Evolutionary conservation across 1,140 invertebrate species (phyloP).

Genomic region (Acyrthosiphon pisum): DNA sequence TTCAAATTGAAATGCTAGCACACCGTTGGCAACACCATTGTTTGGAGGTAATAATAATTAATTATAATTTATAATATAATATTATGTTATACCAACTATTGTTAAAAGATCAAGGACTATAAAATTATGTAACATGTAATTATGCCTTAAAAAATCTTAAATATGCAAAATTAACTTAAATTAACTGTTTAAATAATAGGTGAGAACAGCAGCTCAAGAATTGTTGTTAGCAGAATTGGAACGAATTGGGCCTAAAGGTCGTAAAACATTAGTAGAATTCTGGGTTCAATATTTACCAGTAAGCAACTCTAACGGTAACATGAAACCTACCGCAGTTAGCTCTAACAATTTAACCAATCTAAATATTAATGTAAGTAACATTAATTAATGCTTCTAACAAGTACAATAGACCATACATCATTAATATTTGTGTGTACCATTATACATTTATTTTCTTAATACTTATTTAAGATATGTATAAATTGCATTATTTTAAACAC

Average conservation of each 20-base stretch:
- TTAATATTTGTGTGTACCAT: not conserved
- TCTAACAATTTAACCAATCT: conserved; percentile 45
- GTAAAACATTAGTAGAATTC: conserved; percentile 89
- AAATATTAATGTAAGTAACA: conserved; percentile 32
- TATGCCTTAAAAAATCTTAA: not conserved
- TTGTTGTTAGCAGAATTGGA: conserved; percentile 91
- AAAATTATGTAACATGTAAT: not conserved
- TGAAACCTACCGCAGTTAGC: not conserved
- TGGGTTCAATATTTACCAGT: conserved; percentile 95
- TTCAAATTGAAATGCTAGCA: conserved; percentile 96
- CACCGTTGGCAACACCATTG: conserved; percentile 98
- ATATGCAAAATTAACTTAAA: not conserved
- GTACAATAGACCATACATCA: not conserved
- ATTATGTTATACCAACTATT: not conserved
- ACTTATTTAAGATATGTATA: not conserved
- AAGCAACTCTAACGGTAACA: not conserved
- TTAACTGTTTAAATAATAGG: conserved; percentile 64
- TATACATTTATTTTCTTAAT: not conserved
- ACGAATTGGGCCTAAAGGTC: conserved; percentile 88
- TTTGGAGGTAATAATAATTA: conserved; percentile 74
- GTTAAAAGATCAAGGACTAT: not conserved
- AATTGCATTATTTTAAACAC: not conserved
- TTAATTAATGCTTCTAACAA: not conserved
- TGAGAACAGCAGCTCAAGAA: conserved; percentile 94
- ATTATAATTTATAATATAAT: not conserved